Conservation (phyloP, 2,888 invertebrate species). For the Temnothorax unifasciatus region DNA sequence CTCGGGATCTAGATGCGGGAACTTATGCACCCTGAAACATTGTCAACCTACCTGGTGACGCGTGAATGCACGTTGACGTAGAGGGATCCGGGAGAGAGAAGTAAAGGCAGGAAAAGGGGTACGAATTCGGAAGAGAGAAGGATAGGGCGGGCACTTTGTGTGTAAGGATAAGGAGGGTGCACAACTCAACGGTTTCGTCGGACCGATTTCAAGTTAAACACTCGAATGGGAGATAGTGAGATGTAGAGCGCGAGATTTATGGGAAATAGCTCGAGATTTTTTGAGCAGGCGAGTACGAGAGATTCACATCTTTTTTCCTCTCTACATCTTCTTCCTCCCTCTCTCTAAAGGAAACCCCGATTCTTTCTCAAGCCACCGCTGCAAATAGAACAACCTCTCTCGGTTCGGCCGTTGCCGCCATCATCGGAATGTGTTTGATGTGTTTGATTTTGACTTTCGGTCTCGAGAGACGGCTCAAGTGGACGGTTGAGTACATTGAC, state of each 20-base stretch:
- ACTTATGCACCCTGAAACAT: constrained; percentile 45
- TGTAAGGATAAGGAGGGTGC: constrained; percentile 38
- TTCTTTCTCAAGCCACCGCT: constrained; percentile 69
- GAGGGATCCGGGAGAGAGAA: background rate
- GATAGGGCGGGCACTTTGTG: constrained; percentile 12
- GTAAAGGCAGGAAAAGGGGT: constrained; percentile 41
- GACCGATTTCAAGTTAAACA: constrained; percentile 37
- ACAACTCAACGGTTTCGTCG: constrained; percentile 23
- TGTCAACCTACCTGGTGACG: constrained; percentile 59
- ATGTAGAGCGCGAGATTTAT: constrained; percentile 30
- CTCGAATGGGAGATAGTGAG: constrained; percentile 31
- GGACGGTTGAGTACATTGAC: constrained; percentile 60
- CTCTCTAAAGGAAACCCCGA: constrained; percentile 62
- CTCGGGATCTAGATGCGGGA: constrained; percentile 70
- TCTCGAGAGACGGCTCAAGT: constrained; percentile 61
- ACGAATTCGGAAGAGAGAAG: background rate
- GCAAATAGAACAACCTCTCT: constrained; percentile 71
- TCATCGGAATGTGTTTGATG: constrained; percentile 62
- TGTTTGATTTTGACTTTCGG: constrained; percentile 73
- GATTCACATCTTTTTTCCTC: background rate
- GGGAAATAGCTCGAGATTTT: constrained; percentile 22
- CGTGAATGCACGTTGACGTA: constrained; percentile 64
- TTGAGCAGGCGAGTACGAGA: background rate
- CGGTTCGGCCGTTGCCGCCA: constrained; percentile 27
- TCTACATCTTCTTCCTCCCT: background rate